phyloP scores from a whole-genome alignment of 2,797 vertebrate genomes.

The Balearica regulorum region DNA sequence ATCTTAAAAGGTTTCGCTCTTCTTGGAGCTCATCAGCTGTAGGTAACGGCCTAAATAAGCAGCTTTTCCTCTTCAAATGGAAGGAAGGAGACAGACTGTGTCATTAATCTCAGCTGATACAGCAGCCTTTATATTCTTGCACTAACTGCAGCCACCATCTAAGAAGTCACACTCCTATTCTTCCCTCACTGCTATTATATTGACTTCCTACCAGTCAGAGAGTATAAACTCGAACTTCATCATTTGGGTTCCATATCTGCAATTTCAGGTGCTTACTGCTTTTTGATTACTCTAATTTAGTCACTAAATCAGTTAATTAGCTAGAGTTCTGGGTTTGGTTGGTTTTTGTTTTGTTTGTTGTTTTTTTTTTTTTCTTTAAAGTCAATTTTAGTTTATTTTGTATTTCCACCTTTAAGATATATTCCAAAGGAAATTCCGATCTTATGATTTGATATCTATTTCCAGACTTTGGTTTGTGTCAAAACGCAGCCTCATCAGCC shows the following conservation, averaged over 20 bases:
- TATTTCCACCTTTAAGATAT: neutral
- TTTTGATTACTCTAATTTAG: too few relatives aligned
- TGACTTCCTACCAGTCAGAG: accelerated
- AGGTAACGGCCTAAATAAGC: conserved; percentile 55
- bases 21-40: conserved; percentile 73
- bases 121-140: neutral
- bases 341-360: too few relatives aligned
- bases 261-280: neutral
- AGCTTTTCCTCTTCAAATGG: neutral
- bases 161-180: too few relatives aligned
- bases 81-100: neutral
- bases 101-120: too few relatives aligned
- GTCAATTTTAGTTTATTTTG: neutral
- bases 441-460: neutral
- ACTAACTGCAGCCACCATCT: neutral
- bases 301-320: neutral
- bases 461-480: neutral
- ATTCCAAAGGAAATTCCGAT: neutral
- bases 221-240: accelerated
- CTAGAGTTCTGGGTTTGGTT: neutral
- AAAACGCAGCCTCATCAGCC: neutral
- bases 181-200: neutral
- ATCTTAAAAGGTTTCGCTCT: conserved; percentile 68
- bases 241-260: neutral
- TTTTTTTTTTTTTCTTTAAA: neutral